Base-by-base conservation (phyloP, 1,140 invertebrate species). In the Zophobas morio region DNA sequence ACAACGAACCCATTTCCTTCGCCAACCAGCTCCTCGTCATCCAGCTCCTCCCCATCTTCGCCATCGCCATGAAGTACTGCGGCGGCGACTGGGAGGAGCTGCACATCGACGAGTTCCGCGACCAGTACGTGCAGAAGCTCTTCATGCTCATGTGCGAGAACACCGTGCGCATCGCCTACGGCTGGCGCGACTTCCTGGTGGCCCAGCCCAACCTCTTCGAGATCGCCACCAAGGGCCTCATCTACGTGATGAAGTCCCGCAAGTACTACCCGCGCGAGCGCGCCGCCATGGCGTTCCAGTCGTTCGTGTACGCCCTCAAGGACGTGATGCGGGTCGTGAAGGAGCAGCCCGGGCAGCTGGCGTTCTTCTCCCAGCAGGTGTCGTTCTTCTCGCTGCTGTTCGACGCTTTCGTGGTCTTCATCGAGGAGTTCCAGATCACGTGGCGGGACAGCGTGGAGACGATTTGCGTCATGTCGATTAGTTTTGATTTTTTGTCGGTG, bases 361-460 rank as follows among this genome's bases (percentile, higher is more conserved):
- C 75, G 39, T 39, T 78, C 60, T 75, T 80, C 20, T 20, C 60
- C 0, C 66, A 76, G 57, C 73, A 79, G 6, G 39, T 33, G 6
- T 54, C 75, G 56, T 87, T 91, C n/a, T 78, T 92, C 40, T 87
- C 88, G 1, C 86, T 91, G 1, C 85, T 93, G 2, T 84, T 94
- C 32, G 89, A 93, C 75, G 89, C 88, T 0, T 83, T 94, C 6
- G 86, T 90, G 3, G 87, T 87, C 0, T 85, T 94, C 33, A 91
- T 94, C 0, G 90, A 92, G 70, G 90, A 91, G 37, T 93, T 92
- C 51, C 90, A 92, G 76, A 90, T 94, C 1, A 92, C 91, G 3
- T 95, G 93, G 93, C 89, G 90, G 57, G 93, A 94, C 80, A 92
- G 90, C 80, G 86, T 93, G 3, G 92, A 93, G 87, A 91, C 92